Evolutionary conservation across 2,113 vertebrate species (phyloP), one percentile per base, ranked within the genome.

Genomic region (Xiphophorus maculatus): DNA sequence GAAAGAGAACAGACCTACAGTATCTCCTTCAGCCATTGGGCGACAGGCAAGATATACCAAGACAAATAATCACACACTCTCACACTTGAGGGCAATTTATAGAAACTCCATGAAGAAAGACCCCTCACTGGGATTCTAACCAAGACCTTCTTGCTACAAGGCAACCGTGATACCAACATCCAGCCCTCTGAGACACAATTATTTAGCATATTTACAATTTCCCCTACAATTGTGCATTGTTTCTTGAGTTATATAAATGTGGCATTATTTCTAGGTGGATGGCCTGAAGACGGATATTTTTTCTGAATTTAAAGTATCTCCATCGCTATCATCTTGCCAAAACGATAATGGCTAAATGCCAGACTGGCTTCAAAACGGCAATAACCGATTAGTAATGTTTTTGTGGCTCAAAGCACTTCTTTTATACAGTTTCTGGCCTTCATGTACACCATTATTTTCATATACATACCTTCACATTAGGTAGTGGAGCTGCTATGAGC

Each of bases 391-490:
- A 67, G 29, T 29, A 15, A 30, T 30, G 5, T 58, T 58, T 58
- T 58, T 5, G 4, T 48, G 44, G 44, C 44, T 19, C 44, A 19
- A 17, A 19, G 44, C 44, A 19, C 17, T 48, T 48, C 1, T 64
- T 64, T 32, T 33, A n/a, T 35, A 7, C 12, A 33, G 11, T 71
- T n/a, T 61, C 33, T 19, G 3, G 10, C 5, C 12, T 37, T 33
- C 51, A 17, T 10, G n/a, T 12, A 51, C 5, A 17, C 10, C 25
- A 27, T 63, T 14, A 33, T 73, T 37, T 81, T 79, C 32, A 76
- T 67, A 71, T 70, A 73, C 40, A 65, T 66, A 82, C 42, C 80
- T 58, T 69, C 29, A 25, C 30, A 66, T 61, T 68, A 10, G 66
- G 63, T 30, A 66, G 64, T 67, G 17, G 29, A 68, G 60, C 29